Evolutionary conservation across 2,797 vertebrate species (phyloP).

Genomic region (Poeciliopsis presidionis): DNA sequence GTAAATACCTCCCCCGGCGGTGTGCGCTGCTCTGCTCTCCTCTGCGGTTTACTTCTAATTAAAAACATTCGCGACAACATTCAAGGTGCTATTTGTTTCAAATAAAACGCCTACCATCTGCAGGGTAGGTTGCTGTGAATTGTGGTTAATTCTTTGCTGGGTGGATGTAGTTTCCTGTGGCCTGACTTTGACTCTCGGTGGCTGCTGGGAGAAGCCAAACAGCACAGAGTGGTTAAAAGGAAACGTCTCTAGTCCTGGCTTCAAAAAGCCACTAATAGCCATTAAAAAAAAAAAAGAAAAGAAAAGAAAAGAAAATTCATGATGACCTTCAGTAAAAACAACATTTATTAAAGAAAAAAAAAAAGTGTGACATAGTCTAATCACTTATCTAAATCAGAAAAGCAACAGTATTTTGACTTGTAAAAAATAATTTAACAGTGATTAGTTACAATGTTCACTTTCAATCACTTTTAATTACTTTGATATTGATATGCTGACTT

Average conservation of each 20-base stretch:
- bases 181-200: neutral
- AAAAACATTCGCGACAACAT: neutral
- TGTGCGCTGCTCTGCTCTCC: neutral
- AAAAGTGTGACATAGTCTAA: neutral
- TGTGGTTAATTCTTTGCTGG: neutral
- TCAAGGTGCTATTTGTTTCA: neutral
- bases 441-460: neutral
- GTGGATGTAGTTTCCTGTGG: neutral
- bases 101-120: neutral
- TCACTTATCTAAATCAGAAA: neutral
- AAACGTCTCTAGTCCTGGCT: neutral
- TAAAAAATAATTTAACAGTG: neutral
- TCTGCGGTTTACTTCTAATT: neutral
- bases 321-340: neutral
- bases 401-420: neutral
- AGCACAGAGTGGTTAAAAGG: neutral
- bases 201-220: neutral
- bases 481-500: neutral
- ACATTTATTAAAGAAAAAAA: neutral
- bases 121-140: neutral
- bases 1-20: neutral
- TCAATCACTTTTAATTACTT: neutral
- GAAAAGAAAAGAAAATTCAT: neutral
- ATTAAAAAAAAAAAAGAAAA: too few species aligned
- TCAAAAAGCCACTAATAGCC: neutral